phyloP scores from a whole-genome alignment of 2,888 invertebrate genomes.

The Empis stercorea region DNA sequence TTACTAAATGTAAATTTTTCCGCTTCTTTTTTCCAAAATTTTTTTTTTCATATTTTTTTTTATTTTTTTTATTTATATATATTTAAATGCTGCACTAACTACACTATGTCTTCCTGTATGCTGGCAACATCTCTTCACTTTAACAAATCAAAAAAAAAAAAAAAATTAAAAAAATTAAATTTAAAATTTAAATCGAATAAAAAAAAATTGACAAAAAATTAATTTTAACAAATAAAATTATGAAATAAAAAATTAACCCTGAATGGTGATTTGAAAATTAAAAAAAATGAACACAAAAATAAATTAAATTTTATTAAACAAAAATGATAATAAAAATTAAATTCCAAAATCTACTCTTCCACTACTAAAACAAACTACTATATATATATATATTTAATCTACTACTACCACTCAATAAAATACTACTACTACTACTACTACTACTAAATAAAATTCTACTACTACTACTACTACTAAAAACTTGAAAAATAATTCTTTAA shows the following conservation, averaged over 20 bases:
- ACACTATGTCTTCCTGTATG: conserved; percentile 1
- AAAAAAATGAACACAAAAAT: neutral
- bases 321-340: neutral
- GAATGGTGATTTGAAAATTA: neutral
- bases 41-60: neutral
- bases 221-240: neutral
- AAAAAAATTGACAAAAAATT: neutral
- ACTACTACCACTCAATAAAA: no score
- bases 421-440: no score
- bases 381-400: no score
- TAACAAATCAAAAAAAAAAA: neutral
- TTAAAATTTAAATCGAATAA: neutral
- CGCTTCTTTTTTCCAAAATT: neutral
- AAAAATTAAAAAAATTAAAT: neutral
- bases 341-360: neutral
- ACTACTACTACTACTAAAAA: no score
- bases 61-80: neutral
- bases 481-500: neutral
- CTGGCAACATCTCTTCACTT: neutral
- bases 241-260: neutral
- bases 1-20: neutral
- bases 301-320: no score
- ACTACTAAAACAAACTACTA: no score
- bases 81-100: neutral
- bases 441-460: no score